Evolutionary conservation across 2,113 vertebrate species (phyloP), one percentile per base, ranked within the genome.

Genomic region (Varanus salvator): DNA sequence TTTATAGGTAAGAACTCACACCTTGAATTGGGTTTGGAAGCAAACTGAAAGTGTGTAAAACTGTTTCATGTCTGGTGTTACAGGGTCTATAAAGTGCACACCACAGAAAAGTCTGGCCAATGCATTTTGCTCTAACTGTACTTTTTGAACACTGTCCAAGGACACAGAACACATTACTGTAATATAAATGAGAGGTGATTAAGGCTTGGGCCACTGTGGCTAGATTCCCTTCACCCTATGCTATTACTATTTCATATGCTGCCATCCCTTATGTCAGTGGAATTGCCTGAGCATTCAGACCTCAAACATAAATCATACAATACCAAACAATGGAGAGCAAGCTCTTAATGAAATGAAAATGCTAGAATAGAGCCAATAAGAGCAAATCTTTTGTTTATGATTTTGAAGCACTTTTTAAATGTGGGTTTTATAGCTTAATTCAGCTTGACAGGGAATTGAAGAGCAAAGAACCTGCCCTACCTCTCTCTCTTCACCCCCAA

Each of bases 301-400:
- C 7, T 2, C 31, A 60, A 81, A 15, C 54, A 57, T 81, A 57
- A 81, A 81, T 34, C 31, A 60, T 60, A 57, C 11, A 81, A 86
- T 86, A 92, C 9, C 71, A 91, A 31, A 68, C 91, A 69, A 89
- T 68, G 88, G 89, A 92, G 86, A 92, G 91, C 38, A 90, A 12
- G 38, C 34, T 77, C 29, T 86, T 91, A 90, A 87, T 86, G 83
- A 92, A 93, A 88, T 81, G 78, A 9, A 66, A 64, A 89, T 64
- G 54, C 86, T 64, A 27, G 90, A 64, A 81, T 77, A 38, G 38
- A 77, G 38, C 75, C 9, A 29, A 19, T 88, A 71, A 86, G 85
- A 91, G 74, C 34, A 29, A 84, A 84, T 84, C 31, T 82, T 72
- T 8, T 84, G 31, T 71, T 90, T 89, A 83, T 82, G 12, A 68